A percentile compares a stretch with the other conserved stretches of the same genome.
Conservation (phyloP, 2,113 vertebrate species). For the Triplophysa dalaica region DNA sequence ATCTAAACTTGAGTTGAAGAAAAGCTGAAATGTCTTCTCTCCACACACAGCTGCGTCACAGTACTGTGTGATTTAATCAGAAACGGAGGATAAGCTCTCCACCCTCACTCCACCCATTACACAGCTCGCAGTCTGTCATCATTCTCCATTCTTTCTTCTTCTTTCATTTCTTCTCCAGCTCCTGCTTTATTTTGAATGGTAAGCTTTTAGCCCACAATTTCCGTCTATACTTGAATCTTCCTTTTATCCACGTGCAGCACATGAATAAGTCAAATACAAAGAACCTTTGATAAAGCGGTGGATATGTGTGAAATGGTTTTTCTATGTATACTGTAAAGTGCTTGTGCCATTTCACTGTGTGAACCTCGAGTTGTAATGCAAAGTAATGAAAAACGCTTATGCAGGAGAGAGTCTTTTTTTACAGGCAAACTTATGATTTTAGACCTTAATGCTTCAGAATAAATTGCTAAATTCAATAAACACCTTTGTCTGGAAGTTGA, state of each 20-base stretch:
- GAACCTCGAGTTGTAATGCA: constrained; percentile 59
- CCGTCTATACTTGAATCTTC: constrained; percentile 53
- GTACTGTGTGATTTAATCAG: constrained; percentile 43
- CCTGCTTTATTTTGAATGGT: constrained; percentile 61
- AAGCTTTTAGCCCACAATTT: constrained; percentile 62
- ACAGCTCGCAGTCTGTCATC: constrained; percentile 18
- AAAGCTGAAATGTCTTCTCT: background rate
- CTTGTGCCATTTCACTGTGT: constrained; percentile 60
- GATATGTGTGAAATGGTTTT: constrained; percentile 64
- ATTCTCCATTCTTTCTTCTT: constrained; percentile 13
- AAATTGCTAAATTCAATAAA: background rate
- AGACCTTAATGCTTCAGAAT: background rate
- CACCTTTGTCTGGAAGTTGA: background rate
- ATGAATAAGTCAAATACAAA: constrained; percentile 72
- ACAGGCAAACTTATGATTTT: background rate
- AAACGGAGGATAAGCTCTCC: constrained; percentile 30
- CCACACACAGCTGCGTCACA: constrained; percentile 25
- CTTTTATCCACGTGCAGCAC: constrained; percentile 63
- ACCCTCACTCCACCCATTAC: constrained; percentile 35
- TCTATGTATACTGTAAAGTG: constrained; percentile 57
- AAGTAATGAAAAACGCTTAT: constrained; percentile 65
- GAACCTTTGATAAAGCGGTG: constrained; percentile 61
- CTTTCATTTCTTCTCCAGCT: constrained; percentile 22
- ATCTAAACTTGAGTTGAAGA: background rate
- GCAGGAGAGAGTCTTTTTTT: constrained; percentile 60